Evolutionary conservation across 2,113 vertebrate species (phyloP), one percentile per base, ranked within the genome.

Genomic region (Pimephales promelas): DNA sequence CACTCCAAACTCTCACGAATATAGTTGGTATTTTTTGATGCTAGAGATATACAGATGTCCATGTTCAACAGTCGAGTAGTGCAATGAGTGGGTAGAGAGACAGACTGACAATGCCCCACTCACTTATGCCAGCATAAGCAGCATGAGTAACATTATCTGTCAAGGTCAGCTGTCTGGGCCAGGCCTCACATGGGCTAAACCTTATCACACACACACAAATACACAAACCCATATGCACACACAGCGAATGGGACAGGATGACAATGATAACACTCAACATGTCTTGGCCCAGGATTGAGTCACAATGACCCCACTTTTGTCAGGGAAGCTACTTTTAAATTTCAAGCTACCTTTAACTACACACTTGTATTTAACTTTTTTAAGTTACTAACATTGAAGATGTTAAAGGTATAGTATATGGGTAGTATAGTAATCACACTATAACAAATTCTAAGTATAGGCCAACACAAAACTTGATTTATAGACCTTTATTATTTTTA

Each of bases 111-210:
- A 71, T 62, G 26, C 10, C 24, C 8, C 28, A 26, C 47, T 61
- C 70, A 49, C 40, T 70, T 40, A 70, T 56, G 54, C 68, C 56
- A 61, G 72, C 66, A 36, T 47, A 52, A 28, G 13, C 24, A 85
- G 70, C 26, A 24, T 28, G 54, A 72, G 83, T 36, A 74, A 85
- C 56, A 43, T 59, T 79, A 77, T 84, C 45, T 82, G 82, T 87
- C 72, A 54, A 80, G 85, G 83, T 87, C 86, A 84, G 54, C 72
- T 26, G 82, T 84, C 82, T 86, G 61, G 82, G 77, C 28, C 79
- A 72, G 52, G 49, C 71, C 75, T 26, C 59, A 66, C 45, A 70
- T 36, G 47, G 64, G 64, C 64, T 76, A 71, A 76, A 71, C 77
- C 86, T 16, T 54, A 77, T 72, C 45, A 71, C 36, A 49, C 74